Percentiles rank a stretch among this genome's conserved stretches.
Evolutionary conservation across 2,113 vertebrate genomes (phyloP).

Genomic region (Castor canadensis): DNA sequence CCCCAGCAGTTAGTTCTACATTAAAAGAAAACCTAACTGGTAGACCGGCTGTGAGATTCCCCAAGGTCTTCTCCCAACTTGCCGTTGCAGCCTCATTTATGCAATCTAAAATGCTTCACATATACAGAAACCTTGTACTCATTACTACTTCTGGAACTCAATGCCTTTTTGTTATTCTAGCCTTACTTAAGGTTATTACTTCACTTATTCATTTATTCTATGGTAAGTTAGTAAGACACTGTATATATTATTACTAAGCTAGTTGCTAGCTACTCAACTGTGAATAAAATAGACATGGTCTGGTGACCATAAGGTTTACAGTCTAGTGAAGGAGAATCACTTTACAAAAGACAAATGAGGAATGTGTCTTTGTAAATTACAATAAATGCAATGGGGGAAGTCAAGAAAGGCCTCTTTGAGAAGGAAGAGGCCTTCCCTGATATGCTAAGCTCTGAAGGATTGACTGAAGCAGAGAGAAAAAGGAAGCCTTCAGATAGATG

Average conservation of each 20-base stretch:
- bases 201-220: neutral
- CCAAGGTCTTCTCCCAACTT: neutral
- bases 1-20: constrained; percentile 11
- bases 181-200: neutral
- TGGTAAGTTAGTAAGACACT: neutral
- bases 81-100: neutral
- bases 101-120: neutral
- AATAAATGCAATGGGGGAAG: neutral
- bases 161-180: neutral
- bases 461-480: neutral
- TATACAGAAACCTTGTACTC: neutral
- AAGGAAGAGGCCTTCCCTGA: constrained; percentile 19
- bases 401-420: neutral
- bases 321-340: neutral
- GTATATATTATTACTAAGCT: neutral
- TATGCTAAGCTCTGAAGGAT: neutral
- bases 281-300: neutral
- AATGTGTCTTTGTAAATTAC: neutral
- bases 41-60: neutral
- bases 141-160: neutral
- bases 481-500: neutral
- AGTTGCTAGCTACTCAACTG: neutral
- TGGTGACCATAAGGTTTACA: neutral
- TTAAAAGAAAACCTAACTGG: neutral
- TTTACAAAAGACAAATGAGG: neutral